Evolutionary conservation across 37 sponge, comb jelly and placozoan species (phyloP).

Genomic region (Diacarnus erythraeanus): DNA sequence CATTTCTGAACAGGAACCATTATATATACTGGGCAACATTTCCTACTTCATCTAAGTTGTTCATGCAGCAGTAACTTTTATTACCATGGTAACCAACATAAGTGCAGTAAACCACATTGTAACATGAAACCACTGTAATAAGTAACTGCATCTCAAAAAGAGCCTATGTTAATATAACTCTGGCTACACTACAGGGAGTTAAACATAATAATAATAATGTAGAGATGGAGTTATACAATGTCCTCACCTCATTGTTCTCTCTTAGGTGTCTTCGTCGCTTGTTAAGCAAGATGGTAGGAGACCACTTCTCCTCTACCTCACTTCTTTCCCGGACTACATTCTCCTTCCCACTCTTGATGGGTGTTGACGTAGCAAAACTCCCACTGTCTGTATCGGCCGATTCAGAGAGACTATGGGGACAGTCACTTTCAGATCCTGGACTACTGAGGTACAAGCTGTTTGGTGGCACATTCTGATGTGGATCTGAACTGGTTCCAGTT

Average conservation of each 20-base stretch:
- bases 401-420: background rate
- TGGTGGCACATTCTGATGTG: background rate
- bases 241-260: slow-evolving; percentile 27
- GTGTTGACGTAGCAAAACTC: slow-evolving; percentile 59
- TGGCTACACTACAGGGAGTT: too few relatives aligned
- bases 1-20: background rate
- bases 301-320: slow-evolving; percentile 7
- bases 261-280: background rate
- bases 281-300: slow-evolving; percentile 15
- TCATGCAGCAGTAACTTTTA: too few relatives aligned
- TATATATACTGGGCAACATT: too few relatives aligned
- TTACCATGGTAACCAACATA: too few relatives aligned
- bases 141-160: too few relatives aligned
- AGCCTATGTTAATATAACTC: too few relatives aligned
- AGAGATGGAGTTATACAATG: too few relatives aligned
- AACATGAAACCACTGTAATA: too few relatives aligned
- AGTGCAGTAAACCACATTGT: too few relatives aligned
- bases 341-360: slow-evolving; percentile 41
- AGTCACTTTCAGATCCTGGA: slow-evolving; percentile 7
- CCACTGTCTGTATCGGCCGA: background rate
- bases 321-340: background rate
- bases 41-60: too few relatives aligned
- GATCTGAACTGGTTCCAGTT: background rate
- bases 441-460: background rate
- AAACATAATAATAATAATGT: too few relatives aligned